Percentiles rank a stretch among this genome's conserved stretches.
These are phyloP conservation scores for Phaenicophaeus curvirostris DNA, from an alignment of 2,797 vertebrate genomes.

Conservation along the genomic window DNA sequence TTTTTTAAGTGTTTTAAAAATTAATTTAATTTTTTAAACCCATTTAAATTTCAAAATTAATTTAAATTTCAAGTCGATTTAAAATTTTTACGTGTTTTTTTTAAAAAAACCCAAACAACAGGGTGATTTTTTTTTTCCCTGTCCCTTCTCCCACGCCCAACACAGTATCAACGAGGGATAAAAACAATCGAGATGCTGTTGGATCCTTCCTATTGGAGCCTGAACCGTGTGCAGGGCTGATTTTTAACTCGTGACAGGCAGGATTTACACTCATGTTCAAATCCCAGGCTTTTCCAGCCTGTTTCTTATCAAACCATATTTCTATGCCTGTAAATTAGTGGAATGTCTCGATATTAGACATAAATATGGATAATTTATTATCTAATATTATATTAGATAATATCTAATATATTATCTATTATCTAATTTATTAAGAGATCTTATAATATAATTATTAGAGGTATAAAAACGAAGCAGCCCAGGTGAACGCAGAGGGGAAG, in stretches of 20 bases:
- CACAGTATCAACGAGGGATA: not conserved
- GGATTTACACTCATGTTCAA: not conserved
- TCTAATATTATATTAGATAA: no score
- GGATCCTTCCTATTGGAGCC: slow-evolving; percentile 59
- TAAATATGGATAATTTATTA: no score
- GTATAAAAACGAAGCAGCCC: rapidly evolving
- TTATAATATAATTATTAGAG: no score
- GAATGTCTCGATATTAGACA: rapidly evolving
- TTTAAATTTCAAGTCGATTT: no score
- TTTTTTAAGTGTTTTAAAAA: no score
- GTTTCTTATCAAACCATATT: rapidly evolving
- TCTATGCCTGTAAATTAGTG: rapidly evolving
- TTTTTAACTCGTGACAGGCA: slow-evolving; percentile 47
- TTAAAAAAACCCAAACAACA: not conserved
- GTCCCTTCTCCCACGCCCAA: slow-evolving; percentile 46
- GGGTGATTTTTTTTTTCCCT: not conserved
- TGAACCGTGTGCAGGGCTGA: slow-evolving; percentile 28
- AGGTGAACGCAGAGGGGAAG: not conserved
- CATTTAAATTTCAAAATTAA: no score
- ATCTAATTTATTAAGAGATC: no score
- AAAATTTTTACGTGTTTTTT: not conserved
- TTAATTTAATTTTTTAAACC: no score
- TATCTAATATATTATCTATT: no score
- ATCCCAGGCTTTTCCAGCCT: not conserved
- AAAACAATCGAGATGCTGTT: slow-evolving; percentile 31